phyloP scores from a whole-genome alignment of 2,888 invertebrate genomes.

The Dorcus parallelipipedus region DNA sequence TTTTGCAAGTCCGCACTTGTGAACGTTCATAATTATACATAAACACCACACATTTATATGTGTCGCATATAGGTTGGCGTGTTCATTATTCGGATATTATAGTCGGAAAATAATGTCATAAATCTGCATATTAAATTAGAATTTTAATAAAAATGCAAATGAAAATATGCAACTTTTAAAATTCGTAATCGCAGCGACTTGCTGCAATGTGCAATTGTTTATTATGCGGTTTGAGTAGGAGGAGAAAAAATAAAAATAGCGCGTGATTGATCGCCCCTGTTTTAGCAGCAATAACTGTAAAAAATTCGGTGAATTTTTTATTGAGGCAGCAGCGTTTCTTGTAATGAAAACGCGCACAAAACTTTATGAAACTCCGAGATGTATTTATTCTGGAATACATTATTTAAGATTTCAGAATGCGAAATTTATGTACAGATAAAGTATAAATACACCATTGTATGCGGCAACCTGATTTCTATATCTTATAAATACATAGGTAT shows the following conservation, averaged over 20 bases:
- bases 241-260: no score
- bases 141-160: conserved; percentile 21
- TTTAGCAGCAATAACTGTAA: no score
- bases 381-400: conserved; percentile 17
- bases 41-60: background rate
- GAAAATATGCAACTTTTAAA: conserved; percentile 17
- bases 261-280: no score
- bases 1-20: no score
- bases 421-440: conserved; percentile 20
- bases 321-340: no score
- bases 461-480: conserved; percentile 21
- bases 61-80: conserved; percentile 8
- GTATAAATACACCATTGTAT: conserved; percentile 19
- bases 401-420: conserved; percentile 21
- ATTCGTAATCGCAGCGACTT: conserved; percentile 19
- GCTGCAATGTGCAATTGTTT: background rate
- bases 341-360: no score
- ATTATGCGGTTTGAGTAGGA: no score
- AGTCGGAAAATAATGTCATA: conserved; percentile 13
- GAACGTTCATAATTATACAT: background rate
- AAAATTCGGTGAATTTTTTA: no score
- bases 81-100: conserved; percentile 14
- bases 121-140: conserved; percentile 20
- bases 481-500: conserved; percentile 17
- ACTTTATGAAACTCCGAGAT: background rate